phyloP scores from a whole-genome alignment of 2,113 vertebrate genomes.

The Eolophus roseicapilla region DNA sequence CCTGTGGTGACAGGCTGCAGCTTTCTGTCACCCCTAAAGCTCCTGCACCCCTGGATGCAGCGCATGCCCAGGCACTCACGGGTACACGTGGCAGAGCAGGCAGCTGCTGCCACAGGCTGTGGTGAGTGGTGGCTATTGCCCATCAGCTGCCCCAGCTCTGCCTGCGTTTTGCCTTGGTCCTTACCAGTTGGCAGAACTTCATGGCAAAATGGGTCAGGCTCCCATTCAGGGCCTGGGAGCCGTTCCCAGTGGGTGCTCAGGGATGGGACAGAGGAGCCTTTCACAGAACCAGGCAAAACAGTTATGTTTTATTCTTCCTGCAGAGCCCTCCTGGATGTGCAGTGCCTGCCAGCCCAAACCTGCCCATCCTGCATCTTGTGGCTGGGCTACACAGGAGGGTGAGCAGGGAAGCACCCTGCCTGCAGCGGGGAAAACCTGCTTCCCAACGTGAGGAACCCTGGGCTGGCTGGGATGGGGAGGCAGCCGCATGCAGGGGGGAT shows the following conservation, averaged over 20 bases:
- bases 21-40: neutral
- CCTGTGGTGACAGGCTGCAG: accelerated
- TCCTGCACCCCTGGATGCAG: neutral
- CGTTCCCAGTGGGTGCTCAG: neutral
- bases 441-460: accelerated
- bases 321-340: neutral
- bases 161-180: accelerated
- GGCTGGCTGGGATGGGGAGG: neutral
- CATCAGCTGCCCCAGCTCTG: neutral
- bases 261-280: neutral
- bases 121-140: neutral
- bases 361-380: accelerated
- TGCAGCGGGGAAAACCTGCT: neutral
- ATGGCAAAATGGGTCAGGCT: neutral
- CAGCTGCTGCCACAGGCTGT: neutral
- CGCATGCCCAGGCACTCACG: neutral
- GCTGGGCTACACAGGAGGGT: accelerated
- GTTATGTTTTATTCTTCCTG: neutral
- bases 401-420: neutral
- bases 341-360: neutral
- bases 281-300: neutral
- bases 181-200: neutral
- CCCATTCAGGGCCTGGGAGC: neutral
- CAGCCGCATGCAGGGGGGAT: accelerated
- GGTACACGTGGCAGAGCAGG: neutral